phyloP scores from a whole-genome alignment of 2,797 vertebrate species.

The Pampus argenteus region DNA sequence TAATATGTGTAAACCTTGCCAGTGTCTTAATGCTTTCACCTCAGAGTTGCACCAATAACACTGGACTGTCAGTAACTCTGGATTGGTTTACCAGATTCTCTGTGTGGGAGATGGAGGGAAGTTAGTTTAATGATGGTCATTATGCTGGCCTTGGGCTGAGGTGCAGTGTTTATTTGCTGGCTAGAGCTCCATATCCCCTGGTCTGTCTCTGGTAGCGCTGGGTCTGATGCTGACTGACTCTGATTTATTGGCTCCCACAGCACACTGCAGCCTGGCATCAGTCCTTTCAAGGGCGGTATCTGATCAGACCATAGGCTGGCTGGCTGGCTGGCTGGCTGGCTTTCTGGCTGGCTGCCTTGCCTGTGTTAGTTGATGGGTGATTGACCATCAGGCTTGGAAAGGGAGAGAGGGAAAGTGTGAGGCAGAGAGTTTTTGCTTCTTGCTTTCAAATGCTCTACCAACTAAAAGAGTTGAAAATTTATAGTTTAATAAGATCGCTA shows the following conservation, averaged over 20 bases:
- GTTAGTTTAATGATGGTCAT: slow-evolving; percentile 79
- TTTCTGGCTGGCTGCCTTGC: slow-evolving; percentile 34
- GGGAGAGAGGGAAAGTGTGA: slow-evolving; percentile 38
- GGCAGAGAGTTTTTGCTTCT: slow-evolving; percentile 20
- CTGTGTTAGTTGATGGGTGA: slow-evolving; percentile 39
- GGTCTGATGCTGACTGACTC: slow-evolving; percentile 73
- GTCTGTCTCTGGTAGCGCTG: slow-evolving; percentile 71
- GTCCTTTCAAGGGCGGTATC: slow-evolving; percentile 65
- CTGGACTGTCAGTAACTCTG: slow-evolving; percentile 46
- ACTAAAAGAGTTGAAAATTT: slow-evolving; percentile 43
- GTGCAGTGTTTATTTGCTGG: slow-evolving; percentile 81
- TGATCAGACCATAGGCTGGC: slow-evolving; percentile 61
- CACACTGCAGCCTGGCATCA: slow-evolving; percentile 67
- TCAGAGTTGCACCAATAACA: slow-evolving; percentile 29
- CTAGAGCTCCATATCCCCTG: slow-evolving; percentile 68
- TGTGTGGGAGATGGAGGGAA: slow-evolving; percentile 66
- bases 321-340: slow-evolving; percentile 41
- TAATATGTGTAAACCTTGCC: slow-evolving; percentile 13
- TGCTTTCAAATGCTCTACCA: slow-evolving; percentile 12
- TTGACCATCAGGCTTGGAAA: slow-evolving; percentile 48
- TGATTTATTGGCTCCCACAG: slow-evolving; percentile 78
- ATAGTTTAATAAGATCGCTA: slow-evolving; percentile 51
- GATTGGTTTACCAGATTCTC: slow-evolving; percentile 56
- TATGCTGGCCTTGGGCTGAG: slow-evolving; percentile 73
- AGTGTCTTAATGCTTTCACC: slow-evolving; percentile 33